Conservation (phyloP, 2,797 vertebrate genomes). For the Tenualosa thibaudeaui region DNA sequence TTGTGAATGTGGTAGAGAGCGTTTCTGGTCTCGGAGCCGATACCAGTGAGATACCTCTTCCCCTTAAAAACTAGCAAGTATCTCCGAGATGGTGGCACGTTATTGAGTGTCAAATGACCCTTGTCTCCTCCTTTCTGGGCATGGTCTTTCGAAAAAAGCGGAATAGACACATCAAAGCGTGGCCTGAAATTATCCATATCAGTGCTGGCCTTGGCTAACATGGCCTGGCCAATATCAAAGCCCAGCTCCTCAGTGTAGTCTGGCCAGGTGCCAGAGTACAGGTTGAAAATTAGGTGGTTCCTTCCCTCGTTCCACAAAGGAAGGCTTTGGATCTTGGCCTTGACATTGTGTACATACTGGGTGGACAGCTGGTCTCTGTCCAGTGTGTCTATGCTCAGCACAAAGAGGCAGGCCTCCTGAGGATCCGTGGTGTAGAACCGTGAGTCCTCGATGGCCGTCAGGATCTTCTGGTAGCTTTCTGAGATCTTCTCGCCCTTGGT, state of each 20-base stretch:
- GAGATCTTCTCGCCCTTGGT: constrained; percentile 73
- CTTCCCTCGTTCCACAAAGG: constrained; percentile 78
- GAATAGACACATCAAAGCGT: constrained; percentile 79
- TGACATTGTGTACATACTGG: constrained; percentile 74
- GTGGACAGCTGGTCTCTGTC: constrained; percentile 79
- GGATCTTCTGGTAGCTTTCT: constrained; percentile 78
- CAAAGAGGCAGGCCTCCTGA: constrained; percentile 72
- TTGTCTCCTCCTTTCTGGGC: constrained; percentile 70
- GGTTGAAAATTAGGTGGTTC: constrained; percentile 82
- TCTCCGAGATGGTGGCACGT: constrained; percentile 73
- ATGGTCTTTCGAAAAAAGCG: constrained; percentile 82
- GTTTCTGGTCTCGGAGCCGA: constrained; percentile 82
- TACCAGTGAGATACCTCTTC: constrained; percentile 82
- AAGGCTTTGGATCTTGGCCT: constrained; percentile 73
- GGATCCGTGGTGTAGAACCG: constrained; percentile 76
- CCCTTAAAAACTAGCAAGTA: constrained; percentile 83
- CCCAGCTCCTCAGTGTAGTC: constrained; percentile 81
- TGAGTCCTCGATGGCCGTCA: constrained; percentile 74
- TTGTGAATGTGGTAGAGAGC: constrained; percentile 82
- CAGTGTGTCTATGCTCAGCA: constrained; percentile 79
- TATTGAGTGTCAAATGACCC: constrained; percentile 67
- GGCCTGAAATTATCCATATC: constrained; percentile 77
- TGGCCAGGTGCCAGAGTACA: constrained; percentile 82
- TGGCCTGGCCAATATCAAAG: constrained; percentile 80
- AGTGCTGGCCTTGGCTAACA: constrained; percentile 79